Percentiles rank a stretch among this genome's conserved stretches.
Conservation (phyloP, 2,888 invertebrate genomes). For the Dicycla oo region DNA sequence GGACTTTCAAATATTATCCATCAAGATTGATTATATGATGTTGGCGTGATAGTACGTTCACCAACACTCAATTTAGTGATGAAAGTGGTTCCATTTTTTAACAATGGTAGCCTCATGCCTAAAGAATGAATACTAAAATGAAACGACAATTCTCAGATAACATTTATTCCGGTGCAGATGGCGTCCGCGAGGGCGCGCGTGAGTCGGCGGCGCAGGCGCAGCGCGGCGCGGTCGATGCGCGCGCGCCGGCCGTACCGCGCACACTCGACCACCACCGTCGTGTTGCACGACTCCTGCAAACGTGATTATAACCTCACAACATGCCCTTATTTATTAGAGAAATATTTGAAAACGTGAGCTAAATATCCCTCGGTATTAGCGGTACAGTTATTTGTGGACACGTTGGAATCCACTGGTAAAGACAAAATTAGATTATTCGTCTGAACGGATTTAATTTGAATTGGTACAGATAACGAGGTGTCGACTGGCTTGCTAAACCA, state of each 20-base stretch:
- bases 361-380: conserved; percentile 54
- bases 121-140: conserved; percentile 27
- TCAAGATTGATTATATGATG: not conserved
- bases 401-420: conserved; percentile 13
- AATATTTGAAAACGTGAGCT: conserved; percentile 67
- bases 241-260: conserved; percentile 78
- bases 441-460: too few relatives aligned
- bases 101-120: not conserved
- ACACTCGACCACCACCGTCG: conserved; percentile 85
- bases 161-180: conserved; percentile 80
- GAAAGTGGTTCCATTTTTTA: not conserved
- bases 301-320: conserved; percentile 68
- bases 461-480: too few relatives aligned
- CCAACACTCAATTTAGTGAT: not conserved
- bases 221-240: conserved; percentile 81
- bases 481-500: too few relatives aligned
- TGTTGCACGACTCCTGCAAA: conserved; percentile 87
- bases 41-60: not conserved
- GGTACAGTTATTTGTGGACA: conserved; percentile 36
- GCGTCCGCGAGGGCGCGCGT: conserved; percentile 74
- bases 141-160: conserved; percentile 60
- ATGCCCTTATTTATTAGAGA: conserved; percentile 70
- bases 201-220: conserved; percentile 77
- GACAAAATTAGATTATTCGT: not conserved
- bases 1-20: not conserved